Base-by-base conservation (phyloP, 2,888 invertebrate species). In the Prenolepis imparis region DNA sequence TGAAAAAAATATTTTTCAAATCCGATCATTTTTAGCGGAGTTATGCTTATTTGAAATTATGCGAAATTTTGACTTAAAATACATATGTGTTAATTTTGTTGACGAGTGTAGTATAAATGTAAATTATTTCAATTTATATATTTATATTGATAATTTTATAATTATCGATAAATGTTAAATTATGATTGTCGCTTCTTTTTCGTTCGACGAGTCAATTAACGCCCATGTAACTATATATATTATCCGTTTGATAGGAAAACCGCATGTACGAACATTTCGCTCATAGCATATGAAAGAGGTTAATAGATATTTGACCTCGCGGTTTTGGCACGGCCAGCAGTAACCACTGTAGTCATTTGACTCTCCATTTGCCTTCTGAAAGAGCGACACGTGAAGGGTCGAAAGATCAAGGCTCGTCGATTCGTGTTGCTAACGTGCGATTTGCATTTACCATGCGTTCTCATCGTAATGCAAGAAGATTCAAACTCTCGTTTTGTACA, bases 291-390 rank as follows among this genome's bases (percentile, higher is more conserved):
- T n/a, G 59, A 78, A 75, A 82, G 77, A 84, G 87, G 88, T 85
- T 85, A 87, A 88, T 87, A 77, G 86, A 73, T 75, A 88, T 87
- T 88, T 87, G 86, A 88, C 88, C 86, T 68, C 70, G 84, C 44
- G 85, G 86, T 86, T 88, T 88, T 84, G 83, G 85, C 84, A 77
- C 77, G 67, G 36, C 66, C 67, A 64, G n/a, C 83, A 48, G 73
- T 64, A 57, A 86, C 41, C 67, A 72, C 82, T 52, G 77, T 21
- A 57, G 68, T 83, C 80, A 83, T 85, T 67, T 59, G 66, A 68
- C 74, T 85, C 83, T 78, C 83, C 85, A 74, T 80, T 83, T 74
- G 80, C 73, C 59, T 74, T 32, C 68, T 81, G 85, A 81, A 84
- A 85, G 83, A 85, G 80, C 84, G 55, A 82, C 74, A 72, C 83